Conservation (phyloP, 2,113 vertebrate species). For the Synchiropus splendidus region DNA sequence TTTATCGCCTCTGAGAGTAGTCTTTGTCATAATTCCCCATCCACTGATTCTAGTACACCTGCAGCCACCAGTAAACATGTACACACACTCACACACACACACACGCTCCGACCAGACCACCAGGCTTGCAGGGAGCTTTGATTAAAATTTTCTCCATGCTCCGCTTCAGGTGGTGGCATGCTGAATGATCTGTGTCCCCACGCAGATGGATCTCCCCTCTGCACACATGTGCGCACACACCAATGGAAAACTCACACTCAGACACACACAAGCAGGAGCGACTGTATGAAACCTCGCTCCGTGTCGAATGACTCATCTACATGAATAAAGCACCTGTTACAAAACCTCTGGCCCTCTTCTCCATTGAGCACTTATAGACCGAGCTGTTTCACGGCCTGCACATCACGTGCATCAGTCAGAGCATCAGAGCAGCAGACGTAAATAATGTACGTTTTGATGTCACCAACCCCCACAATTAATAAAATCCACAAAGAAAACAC, state of each 20-base stretch:
- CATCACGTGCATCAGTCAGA: no score
- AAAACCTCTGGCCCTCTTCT: constrained; percentile 21
- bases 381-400: no score
- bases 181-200: constrained; percentile 47
- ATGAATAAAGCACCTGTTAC: constrained; percentile 35
- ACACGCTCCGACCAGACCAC: constrained; percentile 18
- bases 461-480: no score
- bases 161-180: constrained; percentile 40
- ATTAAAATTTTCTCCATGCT: constrained; percentile 55
- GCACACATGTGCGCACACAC: constrained; percentile 7
- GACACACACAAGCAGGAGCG: neutral
- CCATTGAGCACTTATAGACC: constrained; percentile 36
- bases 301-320: constrained; percentile 47
- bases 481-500: no score
- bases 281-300: constrained; percentile 25
- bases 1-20: constrained; percentile 37
- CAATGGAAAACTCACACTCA: constrained; percentile 9
- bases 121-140: constrained; percentile 43
- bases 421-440: no score
- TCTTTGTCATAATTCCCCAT: constrained; percentile 33
- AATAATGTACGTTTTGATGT: no score
- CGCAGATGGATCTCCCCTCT: constrained; percentile 34
- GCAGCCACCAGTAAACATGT: constrained; percentile 6
- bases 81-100: constrained; percentile 3
- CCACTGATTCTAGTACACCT: constrained; percentile 34